A percentile compares a stretch with the other conserved stretches of the same genome.
Evolutionary conservation across 2,113 vertebrate genomes (phyloP).

Genomic region (Ornithorhynchus anatinus): DNA sequence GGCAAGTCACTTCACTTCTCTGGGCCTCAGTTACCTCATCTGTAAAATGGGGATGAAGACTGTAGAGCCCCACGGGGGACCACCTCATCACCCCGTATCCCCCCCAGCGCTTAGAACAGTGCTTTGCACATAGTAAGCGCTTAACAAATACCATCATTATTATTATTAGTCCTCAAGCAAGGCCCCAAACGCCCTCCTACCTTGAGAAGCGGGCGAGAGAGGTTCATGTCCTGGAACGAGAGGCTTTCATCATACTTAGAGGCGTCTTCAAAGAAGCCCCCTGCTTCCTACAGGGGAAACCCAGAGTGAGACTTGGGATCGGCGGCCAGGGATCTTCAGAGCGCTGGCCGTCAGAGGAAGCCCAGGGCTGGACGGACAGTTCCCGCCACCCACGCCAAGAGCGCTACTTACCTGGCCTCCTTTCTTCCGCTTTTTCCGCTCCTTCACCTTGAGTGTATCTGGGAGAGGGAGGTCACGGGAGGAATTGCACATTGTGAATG

Average conservation of each 20-base stretch:
- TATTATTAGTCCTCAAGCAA: fast-evolving
- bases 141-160: no score
- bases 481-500: no score
- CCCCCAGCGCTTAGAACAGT: no score
- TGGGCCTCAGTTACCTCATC: no score
- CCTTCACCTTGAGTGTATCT: slow-evolving; percentile 90
- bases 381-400: not conserved
- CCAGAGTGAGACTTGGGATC: not conserved
- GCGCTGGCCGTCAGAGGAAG: not conserved
- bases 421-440: slow-evolving; percentile 73
- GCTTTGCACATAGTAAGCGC: no score
- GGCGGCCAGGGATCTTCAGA: not conserved
- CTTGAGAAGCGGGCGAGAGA: slow-evolving; percentile 95
- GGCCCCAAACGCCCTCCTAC: slow-evolving; percentile 58
- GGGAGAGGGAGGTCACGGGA: slow-evolving; percentile 6
- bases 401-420: slow-evolving; percentile 54
- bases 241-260: slow-evolving; percentile 87
- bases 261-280: slow-evolving; percentile 87
- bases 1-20: no score
- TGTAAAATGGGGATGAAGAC: no score
- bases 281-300: slow-evolving; percentile 65
- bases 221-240: slow-evolving; percentile 94
- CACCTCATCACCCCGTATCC: no score
- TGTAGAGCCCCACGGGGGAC: no score
- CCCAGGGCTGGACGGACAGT: no score